Evolutionary conservation across 1,140 invertebrate species (phyloP), one percentile per base, ranked within the genome.

Genomic region (Argopecten irradians): DNA sequence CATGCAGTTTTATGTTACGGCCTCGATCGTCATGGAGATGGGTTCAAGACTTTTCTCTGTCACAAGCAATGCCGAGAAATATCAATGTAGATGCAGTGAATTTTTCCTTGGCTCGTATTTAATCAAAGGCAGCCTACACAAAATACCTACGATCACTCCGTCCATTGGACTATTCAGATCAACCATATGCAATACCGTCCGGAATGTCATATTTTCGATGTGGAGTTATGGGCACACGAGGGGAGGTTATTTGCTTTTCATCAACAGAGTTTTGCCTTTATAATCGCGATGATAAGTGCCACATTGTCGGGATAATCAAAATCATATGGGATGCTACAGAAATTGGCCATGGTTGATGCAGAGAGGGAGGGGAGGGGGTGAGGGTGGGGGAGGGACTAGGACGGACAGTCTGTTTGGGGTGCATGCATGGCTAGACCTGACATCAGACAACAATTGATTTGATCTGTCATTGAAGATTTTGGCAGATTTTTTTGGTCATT

Each of bases 201-300:
- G 55, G 55, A 71, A 71, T 71, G 55, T 71, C 55, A 71, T 71
- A 71, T 71, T 71, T 71, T 71, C 55, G 55, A 71, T 3, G n/a
- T n/a, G 28, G 55, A 71, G n/a, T n/a, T 71, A 71, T 71, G 55
- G 55, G 22, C 28, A 71, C 55, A n/a, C 55, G n/a, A 71, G 28
- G 55, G 55, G 55, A 71, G 55, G 55, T 71, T 71, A 71, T 71
- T 71, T 71, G 28, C 55, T 28, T 71, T 71, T 71, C 55, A 71
- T 71, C 55, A 71, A 71, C 55, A 71, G 22, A 22, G 7, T 71
- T 71, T 71, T 71, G 55, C 55, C 55, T 71, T 71, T 71, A 71
- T 71, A 71, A 28, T 71, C 55, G 55, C n/a, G 28, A 71, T 71
- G 55, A 71, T 71, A 28, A 71, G 55, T 71, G 55, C 55, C 55